Evolutionary conservation across 2,888 invertebrate species (phyloP).

Genomic region (Diachrysia chrysitis): DNA sequence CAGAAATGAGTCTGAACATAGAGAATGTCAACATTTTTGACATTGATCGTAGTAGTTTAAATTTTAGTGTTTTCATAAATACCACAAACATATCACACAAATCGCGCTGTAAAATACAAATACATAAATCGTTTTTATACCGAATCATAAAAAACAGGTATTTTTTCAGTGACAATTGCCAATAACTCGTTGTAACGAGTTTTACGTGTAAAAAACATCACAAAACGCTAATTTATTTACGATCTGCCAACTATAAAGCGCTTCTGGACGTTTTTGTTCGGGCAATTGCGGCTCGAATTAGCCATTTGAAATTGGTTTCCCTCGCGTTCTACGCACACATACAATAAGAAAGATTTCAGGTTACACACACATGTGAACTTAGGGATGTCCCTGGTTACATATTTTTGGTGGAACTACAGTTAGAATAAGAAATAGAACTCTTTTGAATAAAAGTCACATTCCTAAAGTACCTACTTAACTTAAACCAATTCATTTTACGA

Average conservation of each 20-base stretch:
- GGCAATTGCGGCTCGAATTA: slow-evolving; percentile 79
- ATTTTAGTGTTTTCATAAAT: slow-evolving; percentile 19
- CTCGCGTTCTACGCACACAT: slow-evolving; percentile 70
- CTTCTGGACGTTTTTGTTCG: slow-evolving; percentile 64
- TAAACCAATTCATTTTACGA: no score
- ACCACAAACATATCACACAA: slow-evolving; percentile 20
- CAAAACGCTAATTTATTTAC: slow-evolving; percentile 77
- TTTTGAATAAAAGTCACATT: no score
- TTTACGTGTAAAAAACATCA: slow-evolving; percentile 60
- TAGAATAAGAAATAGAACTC: not conserved
- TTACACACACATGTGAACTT: slow-evolving; percentile 59
- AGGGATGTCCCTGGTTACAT: slow-evolving; percentile 42
- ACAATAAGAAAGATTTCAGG: slow-evolving; percentile 66
- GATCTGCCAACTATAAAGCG: slow-evolving; percentile 72
- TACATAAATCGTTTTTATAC: slow-evolving; percentile 38
- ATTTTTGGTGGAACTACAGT: no score
- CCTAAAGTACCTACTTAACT: no score
- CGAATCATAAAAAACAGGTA: slow-evolving; percentile 36
- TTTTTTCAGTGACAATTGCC: slow-evolving; percentile 52
- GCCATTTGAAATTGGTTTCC: slow-evolving; percentile 81
- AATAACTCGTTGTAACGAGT: slow-evolving; percentile 68
- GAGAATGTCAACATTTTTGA: no score
- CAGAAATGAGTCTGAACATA: no score
- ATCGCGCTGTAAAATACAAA: slow-evolving; percentile 30
- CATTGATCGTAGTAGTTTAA: not conserved